Percentiles rank a stretch among this genome's conserved stretches.
Conservation (phyloP, 2,797 vertebrate species). For the Sebastes itinus region DNA sequence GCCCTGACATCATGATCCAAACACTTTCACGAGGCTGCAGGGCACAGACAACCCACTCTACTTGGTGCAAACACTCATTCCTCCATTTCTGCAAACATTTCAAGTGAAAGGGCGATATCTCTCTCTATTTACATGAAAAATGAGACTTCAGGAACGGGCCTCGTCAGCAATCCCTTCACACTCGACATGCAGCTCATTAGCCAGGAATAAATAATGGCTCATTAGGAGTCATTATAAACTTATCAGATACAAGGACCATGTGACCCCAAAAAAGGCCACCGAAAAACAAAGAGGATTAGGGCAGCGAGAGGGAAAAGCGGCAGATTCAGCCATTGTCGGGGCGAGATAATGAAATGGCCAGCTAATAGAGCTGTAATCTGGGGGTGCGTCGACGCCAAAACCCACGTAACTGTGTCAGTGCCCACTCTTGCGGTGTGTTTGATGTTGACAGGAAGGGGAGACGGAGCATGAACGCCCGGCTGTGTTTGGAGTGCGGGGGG, state of each 20-base stretch:
- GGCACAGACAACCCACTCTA: background rate
- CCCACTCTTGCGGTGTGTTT: constrained; percentile 35
- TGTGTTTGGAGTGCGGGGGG: constrained; percentile 26
- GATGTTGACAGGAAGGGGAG: constrained; percentile 40
- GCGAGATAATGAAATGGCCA: constrained; percentile 47
- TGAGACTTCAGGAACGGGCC: background rate
- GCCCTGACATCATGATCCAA: background rate
- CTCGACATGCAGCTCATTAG: constrained; percentile 46
- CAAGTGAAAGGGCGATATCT: background rate
- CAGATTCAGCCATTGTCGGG: constrained; percentile 27
- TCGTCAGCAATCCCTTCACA: constrained; percentile 18
- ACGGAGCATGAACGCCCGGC: constrained; percentile 32
- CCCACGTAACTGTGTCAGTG: constrained; percentile 33
- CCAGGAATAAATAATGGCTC: constrained; percentile 50
- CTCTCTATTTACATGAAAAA: constrained; percentile 18
- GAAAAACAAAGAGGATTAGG: constrained; percentile 54
- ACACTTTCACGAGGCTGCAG: background rate
- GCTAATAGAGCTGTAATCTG: constrained; percentile 53
- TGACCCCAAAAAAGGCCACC: constrained; percentile 23
- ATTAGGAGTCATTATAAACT: constrained; percentile 53
- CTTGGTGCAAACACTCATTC: background rate
- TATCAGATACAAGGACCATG: constrained; percentile 48
- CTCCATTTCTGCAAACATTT: constrained; percentile 5
- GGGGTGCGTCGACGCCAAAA: constrained; percentile 2
- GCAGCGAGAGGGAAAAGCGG: constrained; percentile 22